Evolutionary conservation across 2,888 invertebrate species (phyloP), one percentile per base, ranked within the genome.

Genomic region (Spialia ferax): DNA sequence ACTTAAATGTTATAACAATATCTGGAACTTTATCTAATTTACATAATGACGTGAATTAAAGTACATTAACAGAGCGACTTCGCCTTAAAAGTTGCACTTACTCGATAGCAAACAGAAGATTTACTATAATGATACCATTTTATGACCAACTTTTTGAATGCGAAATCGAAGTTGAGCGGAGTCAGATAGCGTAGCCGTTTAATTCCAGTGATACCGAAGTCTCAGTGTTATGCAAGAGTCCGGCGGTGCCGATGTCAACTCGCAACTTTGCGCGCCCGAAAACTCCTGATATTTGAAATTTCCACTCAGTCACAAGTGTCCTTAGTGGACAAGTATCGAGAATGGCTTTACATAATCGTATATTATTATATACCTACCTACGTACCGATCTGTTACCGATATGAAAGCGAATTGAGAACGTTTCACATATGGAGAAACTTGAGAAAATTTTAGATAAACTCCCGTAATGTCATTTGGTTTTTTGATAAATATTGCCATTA

Each of bases 251-350:
- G 57, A 65, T 52, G 50, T 65, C 57, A 65, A 59, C 57, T 65
- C 18, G n/a, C 65, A 60, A 66, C 52, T 66, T 59, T 42, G 11
- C 32, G 48, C 35, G 29, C 22, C 35, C 52, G 38, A 65, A 65
- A 65, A 65, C 35, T 59, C 26, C 65, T 65, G 35, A 64, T 50
- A 57, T 64, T 56, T 48, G 32, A 50, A 64, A 64, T 64, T 50
- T 65, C 52, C 29, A 15, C 15, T 35, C 35, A 50, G 50, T 65
- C 59, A 52, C 59, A 52, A 65, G 52, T 65, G 52, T 23, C 18
- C 52, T 52, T 65, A 50, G 59, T 29, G 26, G 52, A 56, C 35
- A 15, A 32, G 20, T 65, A 52, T 65, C 20, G 23, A 38, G 50
- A 50, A 59, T 52, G 23, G 42, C 59, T 52, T 54, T 60, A 59